Conservation (phyloP, 2,888 invertebrate genomes). For the Herminia tarsipennalis region DNA sequence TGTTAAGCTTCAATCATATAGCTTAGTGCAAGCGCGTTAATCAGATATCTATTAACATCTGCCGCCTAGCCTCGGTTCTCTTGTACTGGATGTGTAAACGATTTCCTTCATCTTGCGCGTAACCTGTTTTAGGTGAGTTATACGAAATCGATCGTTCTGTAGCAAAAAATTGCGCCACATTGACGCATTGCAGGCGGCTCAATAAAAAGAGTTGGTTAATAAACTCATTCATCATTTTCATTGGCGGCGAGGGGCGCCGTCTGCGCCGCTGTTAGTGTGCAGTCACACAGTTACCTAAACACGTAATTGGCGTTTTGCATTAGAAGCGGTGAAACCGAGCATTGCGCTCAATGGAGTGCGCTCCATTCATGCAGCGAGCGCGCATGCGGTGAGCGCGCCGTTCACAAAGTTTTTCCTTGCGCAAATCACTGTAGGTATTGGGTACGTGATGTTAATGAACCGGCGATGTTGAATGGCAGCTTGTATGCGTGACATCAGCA, state of each 20-base stretch:
- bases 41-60: slow-evolving; percentile 35
- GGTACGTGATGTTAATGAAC: slow-evolving; percentile 49
- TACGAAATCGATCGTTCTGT: slow-evolving; percentile 6
- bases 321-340: slow-evolving; percentile 54
- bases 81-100: slow-evolving; percentile 5
- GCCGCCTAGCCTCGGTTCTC: slow-evolving; percentile 24
- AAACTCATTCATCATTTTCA: slow-evolving; percentile 71
- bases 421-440: slow-evolving; percentile 42
- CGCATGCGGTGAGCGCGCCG: slow-evolving; percentile 57
- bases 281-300: slow-evolving; percentile 53
- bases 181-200: slow-evolving; percentile 55
- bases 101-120: not conserved
- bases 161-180: slow-evolving; percentile 13
- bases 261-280: slow-evolving; percentile 36
- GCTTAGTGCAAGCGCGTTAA: slow-evolving; percentile 44
- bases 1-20: slow-evolving; percentile 45
- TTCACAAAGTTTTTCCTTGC: slow-evolving; percentile 58
- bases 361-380: slow-evolving; percentile 70
- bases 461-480: slow-evolving; percentile 35
- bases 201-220: slow-evolving; percentile 57
- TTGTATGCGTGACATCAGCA: slow-evolving; percentile 28
- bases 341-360: slow-evolving; percentile 64
- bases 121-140: slow-evolving; percentile 8
- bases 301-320: slow-evolving; percentile 62
- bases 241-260: slow-evolving; percentile 42